phyloP scores from a whole-genome alignment of 1,140 invertebrate genomes.

The Uloborus diversus region DNA sequence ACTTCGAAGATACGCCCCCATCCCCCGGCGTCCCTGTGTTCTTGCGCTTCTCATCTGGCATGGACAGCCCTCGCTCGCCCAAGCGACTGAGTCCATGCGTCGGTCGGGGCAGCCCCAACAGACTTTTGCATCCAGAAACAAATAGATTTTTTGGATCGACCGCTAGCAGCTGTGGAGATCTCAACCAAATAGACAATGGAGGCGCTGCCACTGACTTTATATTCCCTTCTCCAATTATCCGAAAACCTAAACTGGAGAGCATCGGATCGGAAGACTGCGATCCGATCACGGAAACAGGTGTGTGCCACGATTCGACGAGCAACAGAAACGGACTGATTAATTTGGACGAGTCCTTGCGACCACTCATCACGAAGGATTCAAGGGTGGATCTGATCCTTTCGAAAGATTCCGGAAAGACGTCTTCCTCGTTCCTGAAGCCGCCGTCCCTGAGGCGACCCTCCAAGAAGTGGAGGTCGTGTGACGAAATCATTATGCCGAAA shows the following conservation, averaged over 20 bases:
- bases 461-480: conserved; percentile 49
- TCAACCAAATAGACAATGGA: conserved; percentile 9
- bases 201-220: not conserved
- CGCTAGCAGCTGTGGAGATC: conserved; percentile 39
- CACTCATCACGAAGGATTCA: conserved; percentile 28
- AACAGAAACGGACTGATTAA: conserved; percentile 41
- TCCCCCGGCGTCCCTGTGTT: conserved; percentile 32
- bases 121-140: not conserved
- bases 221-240: not conserved
- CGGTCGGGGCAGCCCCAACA: conserved; percentile 15
- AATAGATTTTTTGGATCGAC: conserved; percentile 18
- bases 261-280: conserved; percentile 49
- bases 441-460: conserved; percentile 28
- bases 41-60: conserved; percentile 24
- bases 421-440: conserved; percentile 21
- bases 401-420: not conserved
- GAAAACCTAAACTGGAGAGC: conserved; percentile 40
- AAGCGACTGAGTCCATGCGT: conserved; percentile 16
- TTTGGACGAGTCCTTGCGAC: conserved; percentile 29
- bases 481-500: conserved; percentile 42
- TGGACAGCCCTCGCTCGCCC: conserved; percentile 36
- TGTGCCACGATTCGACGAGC: not conserved
- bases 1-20: conserved; percentile 15
- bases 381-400: conserved; percentile 12
- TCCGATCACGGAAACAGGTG: not conserved